A percentile compares a stretch with the other conserved stretches of the same genome.
These are phyloP conservation scores for Coracopsis vasa DNA, from an alignment of 2,113 vertebrate genomes.

Conservation along the genomic window DNA sequence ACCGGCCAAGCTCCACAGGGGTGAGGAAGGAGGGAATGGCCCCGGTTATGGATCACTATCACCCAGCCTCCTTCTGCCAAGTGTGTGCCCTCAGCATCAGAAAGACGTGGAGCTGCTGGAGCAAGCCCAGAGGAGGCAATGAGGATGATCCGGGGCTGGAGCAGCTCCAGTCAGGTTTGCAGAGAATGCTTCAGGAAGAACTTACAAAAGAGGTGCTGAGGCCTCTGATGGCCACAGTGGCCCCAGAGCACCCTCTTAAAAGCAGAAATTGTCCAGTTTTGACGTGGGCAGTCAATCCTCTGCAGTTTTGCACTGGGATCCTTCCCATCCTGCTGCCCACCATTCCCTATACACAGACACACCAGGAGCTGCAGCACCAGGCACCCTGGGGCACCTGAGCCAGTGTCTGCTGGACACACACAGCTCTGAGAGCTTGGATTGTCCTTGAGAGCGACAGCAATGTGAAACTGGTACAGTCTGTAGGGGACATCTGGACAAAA, in stretches of 20 bases:
- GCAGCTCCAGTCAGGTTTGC: background rate
- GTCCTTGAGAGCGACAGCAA: background rate
- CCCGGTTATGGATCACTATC: too few species aligned
- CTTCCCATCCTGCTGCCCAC: background rate
- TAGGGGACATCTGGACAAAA: background rate
- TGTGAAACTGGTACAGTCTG: background rate
- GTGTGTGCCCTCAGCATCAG: background rate
- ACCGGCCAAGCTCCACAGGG: fast-evolving
- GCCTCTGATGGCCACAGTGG: background rate
- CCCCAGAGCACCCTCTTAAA: background rate
- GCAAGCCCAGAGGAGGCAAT: background rate
- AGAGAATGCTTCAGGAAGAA: background rate
- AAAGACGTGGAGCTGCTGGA: background rate
- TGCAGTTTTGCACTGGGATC: fast-evolving
- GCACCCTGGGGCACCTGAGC: fast-evolving
- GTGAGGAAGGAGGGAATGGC: background rate
- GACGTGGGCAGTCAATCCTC: fast-evolving
- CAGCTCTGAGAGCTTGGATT: background rate
- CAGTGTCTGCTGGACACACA: fast-evolving
- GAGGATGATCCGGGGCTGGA: background rate
- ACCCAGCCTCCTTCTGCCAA: background rate
- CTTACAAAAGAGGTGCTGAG: background rate
- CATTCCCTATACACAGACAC: fast-evolving
- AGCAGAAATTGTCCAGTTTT: background rate
- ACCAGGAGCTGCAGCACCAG: fast-evolving